phyloP scores from a whole-genome alignment of 2,888 invertebrate species.

The Nebria brevicollis region DNA sequence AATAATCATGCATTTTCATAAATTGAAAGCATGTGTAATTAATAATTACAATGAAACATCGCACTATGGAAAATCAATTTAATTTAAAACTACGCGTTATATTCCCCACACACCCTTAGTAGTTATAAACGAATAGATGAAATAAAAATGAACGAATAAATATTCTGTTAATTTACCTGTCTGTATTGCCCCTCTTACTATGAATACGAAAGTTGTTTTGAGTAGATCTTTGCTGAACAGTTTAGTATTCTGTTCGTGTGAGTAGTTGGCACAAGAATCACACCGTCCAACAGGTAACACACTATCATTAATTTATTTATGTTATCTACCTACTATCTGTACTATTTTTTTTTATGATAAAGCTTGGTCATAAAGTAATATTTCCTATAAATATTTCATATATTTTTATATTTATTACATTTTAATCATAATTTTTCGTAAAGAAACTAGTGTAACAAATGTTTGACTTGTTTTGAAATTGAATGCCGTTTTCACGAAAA shows the following conservation, averaged over 20 bases:
- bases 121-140: no score
- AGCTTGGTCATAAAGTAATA: neutral
- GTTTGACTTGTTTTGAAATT: neutral
- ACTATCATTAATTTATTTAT: neutral
- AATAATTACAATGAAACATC: no score
- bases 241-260: neutral
- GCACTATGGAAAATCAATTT: no score
- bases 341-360: neutral
- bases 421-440: neutral
- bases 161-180: neutral
- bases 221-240: neutral
- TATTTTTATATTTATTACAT: neutral
- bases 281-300: neutral
- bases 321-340: neutral
- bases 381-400: neutral
- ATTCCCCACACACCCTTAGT: no score
- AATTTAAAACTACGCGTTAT: no score
- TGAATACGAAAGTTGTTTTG: neutral
- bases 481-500: conserved; percentile 31
- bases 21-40: no score
- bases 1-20: no score
- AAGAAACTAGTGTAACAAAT: neutral
- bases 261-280: neutral
- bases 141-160: neutral
- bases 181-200: neutral